A percentile compares a stretch with the other conserved stretches of the same genome.
These are phyloP conservation scores for Ceyx erithaca DNA, from an alignment of 2,797 vertebrate species.

Conservation along the genomic window DNA sequence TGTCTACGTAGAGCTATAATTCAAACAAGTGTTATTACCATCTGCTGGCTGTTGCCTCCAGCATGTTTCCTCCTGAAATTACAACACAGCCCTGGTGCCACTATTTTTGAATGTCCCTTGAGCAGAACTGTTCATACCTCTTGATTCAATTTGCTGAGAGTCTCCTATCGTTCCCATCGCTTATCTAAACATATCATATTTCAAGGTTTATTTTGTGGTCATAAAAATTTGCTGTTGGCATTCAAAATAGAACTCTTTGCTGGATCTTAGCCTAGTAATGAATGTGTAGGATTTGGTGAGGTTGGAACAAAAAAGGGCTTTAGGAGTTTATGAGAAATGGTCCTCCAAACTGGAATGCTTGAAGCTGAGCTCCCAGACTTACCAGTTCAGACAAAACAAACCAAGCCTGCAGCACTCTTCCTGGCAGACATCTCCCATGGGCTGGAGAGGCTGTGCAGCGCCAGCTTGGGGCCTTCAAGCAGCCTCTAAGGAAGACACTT, in stretches of 20 bases:
- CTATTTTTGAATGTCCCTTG: slow-evolving; percentile 20
- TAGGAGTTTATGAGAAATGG: background rate
- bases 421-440: background rate
- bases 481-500: background rate
- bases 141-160: background rate
- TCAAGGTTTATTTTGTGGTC: slow-evolving; percentile 47
- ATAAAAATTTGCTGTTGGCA: slow-evolving; percentile 44
- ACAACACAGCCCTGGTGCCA: background rate
- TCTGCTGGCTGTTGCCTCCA: background rate
- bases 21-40: background rate
- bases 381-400: background rate
- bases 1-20: background rate
- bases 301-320: background rate
- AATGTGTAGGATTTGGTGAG: background rate
- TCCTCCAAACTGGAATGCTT: background rate
- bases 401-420: accelerated
- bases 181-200: slow-evolving; percentile 43
- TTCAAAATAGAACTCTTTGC: background rate
- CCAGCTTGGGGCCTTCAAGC: background rate
- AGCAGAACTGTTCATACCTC: slow-evolving; percentile 38
- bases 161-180: background rate
- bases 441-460: background rate
- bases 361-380: background rate
- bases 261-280: slow-evolving; percentile 37
- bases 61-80: background rate